A percentile compares a stretch with the other conserved stretches of the same genome.
Evolutionary conservation across 2,888 invertebrate genomes (phyloP).

Genomic region (Acleris literana): DNA sequence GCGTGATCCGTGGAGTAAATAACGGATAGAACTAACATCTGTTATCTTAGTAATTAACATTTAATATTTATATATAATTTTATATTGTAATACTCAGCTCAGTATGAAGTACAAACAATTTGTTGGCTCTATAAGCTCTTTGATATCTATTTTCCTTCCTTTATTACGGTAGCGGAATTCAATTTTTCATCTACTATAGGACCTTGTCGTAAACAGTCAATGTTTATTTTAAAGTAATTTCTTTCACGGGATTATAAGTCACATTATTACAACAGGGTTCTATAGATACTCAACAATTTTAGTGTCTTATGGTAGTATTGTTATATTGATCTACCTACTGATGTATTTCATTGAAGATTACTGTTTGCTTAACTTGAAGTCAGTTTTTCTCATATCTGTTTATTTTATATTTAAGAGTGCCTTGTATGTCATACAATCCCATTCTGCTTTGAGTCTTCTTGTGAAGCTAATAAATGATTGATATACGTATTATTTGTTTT

Average conservation of each 20-base stretch:
- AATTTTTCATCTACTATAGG: background rate
- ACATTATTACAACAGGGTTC: too few relatives aligned
- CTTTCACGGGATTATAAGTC: too few relatives aligned
- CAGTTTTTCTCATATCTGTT: background rate
- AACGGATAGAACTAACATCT: background rate
- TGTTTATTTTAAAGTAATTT: too few relatives aligned
- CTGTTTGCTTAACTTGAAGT: background rate
- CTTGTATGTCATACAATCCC: constrained; percentile 4
- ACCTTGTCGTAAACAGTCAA: too few relatives aligned
- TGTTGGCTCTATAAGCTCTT: background rate
- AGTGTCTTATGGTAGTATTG: too few relatives aligned
- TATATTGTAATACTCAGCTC: constrained; percentile 19
- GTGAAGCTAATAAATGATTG: constrained; percentile 35
- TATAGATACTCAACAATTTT: too few relatives aligned
- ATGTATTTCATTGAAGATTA: background rate
- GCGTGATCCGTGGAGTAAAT: background rate
- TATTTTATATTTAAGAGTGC: background rate
- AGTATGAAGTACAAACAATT: constrained; percentile 19
- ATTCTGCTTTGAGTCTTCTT: constrained; percentile 16
- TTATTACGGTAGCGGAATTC: too few relatives aligned
- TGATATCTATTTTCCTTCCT: background rate
- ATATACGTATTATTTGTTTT: background rate
- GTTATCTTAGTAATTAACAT: background rate
- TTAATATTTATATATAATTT: constrained; percentile 2
- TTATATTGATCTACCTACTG: too few relatives aligned